Base-by-base conservation (phyloP, 2,797 vertebrate genomes). In the Trachops cirrhosus region DNA sequence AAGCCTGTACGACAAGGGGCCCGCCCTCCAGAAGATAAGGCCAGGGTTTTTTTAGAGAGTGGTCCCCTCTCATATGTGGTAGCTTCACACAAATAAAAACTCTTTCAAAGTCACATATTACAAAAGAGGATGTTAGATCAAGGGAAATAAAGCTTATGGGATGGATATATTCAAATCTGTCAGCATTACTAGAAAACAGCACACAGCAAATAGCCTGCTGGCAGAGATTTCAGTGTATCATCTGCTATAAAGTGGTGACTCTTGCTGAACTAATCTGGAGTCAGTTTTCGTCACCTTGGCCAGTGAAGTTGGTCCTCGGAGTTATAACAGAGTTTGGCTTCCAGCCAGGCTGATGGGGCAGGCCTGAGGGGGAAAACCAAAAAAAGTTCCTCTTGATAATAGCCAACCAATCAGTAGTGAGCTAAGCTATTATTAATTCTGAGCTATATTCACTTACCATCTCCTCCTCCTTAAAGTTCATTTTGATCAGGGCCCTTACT, bases 21-120 rank as follows among this genome's bases (percentile, higher is more conserved):
- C 62, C 29, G 2, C 62, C 62, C 32, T 64, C 62, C 15, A 64
- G 62, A n/a, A 64, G 62, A 64, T n/a, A n/a, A 64, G 14, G 16
- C 29, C 11, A 29, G 26, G 59, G 29, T 32, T 14, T 64, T 62
- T 64, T 32, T 32, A 62, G 59, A 62, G 59, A 14, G 14, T 29
- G 29, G 12, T 64, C 14, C 62, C 6, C 6, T n/a, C 62, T 19
- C n/a, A 8, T 79, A 48, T 50, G 26, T 87, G 64, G 78, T 70
- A 48, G 15, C 67, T 78, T 94, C 34, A 71, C 34, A 75, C 46
- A 77, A n/a, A 95, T 71, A 87, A 82, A 80, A 91, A 94, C 24
- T 70, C 37, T 85, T 93, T 74, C 37, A 79, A 44, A 89, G 77
- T 91, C 52, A 32, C 50, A 75, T 50, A 86, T 91, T 59, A 54